Conservation (phyloP, 2,113 vertebrate species). For the Psilopsiagon aymara region DNA sequence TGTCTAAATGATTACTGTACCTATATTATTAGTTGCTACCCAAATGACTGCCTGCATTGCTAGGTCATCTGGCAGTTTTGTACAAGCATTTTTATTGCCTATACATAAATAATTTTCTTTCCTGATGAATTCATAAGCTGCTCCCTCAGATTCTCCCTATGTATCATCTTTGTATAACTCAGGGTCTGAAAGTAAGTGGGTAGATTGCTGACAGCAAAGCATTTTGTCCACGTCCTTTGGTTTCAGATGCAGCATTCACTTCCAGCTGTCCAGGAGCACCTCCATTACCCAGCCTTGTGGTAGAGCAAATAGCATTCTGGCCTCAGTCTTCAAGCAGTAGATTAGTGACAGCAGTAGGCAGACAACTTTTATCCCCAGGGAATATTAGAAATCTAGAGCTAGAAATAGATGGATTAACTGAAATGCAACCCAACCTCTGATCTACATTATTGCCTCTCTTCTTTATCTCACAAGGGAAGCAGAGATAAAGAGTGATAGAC, state of each 20-base stretch:
- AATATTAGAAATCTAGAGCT: slow-evolving; percentile 54
- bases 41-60: not conserved
- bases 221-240: slow-evolving; percentile 69
- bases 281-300: slow-evolving; percentile 73
- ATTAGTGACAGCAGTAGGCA: slow-evolving; percentile 62
- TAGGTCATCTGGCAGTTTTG: not conserved
- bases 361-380: slow-evolving; percentile 29
- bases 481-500: slow-evolving; percentile 55
- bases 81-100: not conserved
- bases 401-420: slow-evolving; percentile 70
- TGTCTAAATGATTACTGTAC: not conserved
- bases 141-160: not conserved
- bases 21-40: not conserved
- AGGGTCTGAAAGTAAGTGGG: slow-evolving; percentile 70
- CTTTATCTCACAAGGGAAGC: slow-evolving; percentile 63
- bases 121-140: not conserved
- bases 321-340: slow-evolving; percentile 24
- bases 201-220: slow-evolving; percentile 75
- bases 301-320: slow-evolving; percentile 67
- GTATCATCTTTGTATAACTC: not conserved
- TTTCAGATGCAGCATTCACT: not conserved
- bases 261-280: slow-evolving; percentile 75
- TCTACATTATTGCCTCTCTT: slow-evolving; percentile 58
- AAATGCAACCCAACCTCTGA: slow-evolving; percentile 56
- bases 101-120: slow-evolving; percentile 1